A percentile compares a stretch with the other conserved stretches of the same genome.
phyloP scores from a whole-genome alignment of 1,140 invertebrate genomes.

The Nilaparvata lugens region DNA sequence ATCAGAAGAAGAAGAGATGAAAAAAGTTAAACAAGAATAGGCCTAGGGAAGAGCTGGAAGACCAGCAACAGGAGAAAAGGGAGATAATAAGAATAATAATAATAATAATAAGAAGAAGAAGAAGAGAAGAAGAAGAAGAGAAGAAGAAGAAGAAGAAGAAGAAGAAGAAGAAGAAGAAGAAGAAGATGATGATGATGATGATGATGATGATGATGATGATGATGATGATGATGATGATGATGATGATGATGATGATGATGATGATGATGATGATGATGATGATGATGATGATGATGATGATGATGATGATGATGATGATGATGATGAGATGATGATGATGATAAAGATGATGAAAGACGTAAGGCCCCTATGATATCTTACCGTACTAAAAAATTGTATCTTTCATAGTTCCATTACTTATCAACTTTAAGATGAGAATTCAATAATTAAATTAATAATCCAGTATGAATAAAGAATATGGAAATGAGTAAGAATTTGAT shows the following conservation, averaged over 20 bases:
- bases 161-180: not conserved
- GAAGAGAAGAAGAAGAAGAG: too few relatives aligned
- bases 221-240: not conserved
- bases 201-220: not conserved
- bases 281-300: not conserved
- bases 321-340: too few relatives aligned
- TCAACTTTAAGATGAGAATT: too few relatives aligned
- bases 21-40: not conserved
- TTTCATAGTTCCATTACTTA: too few relatives aligned
- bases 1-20: not conserved
- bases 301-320: too few relatives aligned
- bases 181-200: not conserved
- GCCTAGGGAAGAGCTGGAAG: not conserved
- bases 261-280: not conserved
- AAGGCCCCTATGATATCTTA: too few relatives aligned
- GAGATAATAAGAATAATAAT: not conserved
- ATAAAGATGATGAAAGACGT: not conserved
- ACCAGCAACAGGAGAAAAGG: not conserved
- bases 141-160: too few relatives aligned
- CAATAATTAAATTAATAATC: too few relatives aligned
- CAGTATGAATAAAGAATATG: too few relatives aligned
- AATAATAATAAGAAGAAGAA: too few relatives aligned
- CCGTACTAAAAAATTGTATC: too few relatives aligned
- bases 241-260: not conserved
- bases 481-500: too few relatives aligned